Evolutionary conservation across 2,888 invertebrate genomes (phyloP).

Genomic region (Ectobius pallidus): DNA sequence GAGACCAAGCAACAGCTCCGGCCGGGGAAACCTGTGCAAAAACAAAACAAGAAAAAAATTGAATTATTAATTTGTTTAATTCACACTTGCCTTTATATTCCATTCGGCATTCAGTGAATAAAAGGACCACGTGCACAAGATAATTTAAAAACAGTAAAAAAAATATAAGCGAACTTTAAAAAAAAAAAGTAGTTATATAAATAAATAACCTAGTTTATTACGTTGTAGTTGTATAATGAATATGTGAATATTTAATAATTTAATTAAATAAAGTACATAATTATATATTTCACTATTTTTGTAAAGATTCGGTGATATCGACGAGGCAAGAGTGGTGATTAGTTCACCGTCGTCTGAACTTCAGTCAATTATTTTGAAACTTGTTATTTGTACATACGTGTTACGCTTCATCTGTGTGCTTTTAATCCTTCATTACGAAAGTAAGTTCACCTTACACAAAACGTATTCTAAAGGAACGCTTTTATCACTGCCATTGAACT

Average conservation of each 20-base stretch:
- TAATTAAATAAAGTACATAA: slow-evolving; percentile 8
- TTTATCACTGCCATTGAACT: slow-evolving; percentile 1
- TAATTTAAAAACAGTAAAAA: too few species aligned
- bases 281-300: slow-evolving; percentile 7
- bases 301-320: not conserved
- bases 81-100: slow-evolving; percentile 8
- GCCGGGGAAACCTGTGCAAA: slow-evolving; percentile 11
- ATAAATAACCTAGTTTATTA: not conserved
- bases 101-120: not conserved
- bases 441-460: too few species aligned
- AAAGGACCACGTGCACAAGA: not conserved
- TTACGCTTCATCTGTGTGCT: too few species aligned
- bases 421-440: too few species aligned
- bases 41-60: not conserved
- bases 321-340: not conserved
- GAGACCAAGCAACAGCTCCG: slow-evolving; percentile 7
- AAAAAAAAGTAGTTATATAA: not conserved
- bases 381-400: not conserved
- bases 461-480: slow-evolving; percentile 3
- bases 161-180: too few species aligned
- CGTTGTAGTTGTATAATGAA: not conserved
- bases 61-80: not conserved
- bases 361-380: slow-evolving; percentile 4
- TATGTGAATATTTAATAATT: slow-evolving; percentile 14
- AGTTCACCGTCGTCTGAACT: not conserved